phyloP scores from a whole-genome alignment of 2,888 invertebrate genomes.

The Lasioglossum lativentre region DNA sequence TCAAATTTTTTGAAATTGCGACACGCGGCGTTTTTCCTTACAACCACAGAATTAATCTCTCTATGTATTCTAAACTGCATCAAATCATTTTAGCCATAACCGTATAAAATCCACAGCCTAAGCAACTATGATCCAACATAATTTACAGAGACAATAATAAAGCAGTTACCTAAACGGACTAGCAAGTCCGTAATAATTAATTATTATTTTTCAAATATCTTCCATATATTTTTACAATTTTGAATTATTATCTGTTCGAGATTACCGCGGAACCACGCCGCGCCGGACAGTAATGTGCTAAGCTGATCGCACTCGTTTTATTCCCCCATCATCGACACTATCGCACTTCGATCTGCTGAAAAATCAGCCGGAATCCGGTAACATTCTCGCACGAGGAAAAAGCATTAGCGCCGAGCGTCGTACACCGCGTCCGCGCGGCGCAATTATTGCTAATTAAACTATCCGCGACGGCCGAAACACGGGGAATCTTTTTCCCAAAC shows the following conservation, averaged over 20 bases:
- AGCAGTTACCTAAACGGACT: background rate
- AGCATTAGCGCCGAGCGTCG: slow-evolving; percentile 59
- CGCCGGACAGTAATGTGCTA: background rate
- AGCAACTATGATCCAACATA: background rate
- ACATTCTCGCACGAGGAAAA: slow-evolving; percentile 61
- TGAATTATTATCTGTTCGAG: background rate
- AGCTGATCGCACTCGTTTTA: slow-evolving; percentile 30
- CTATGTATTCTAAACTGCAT: too few relatives aligned
- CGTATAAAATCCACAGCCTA: background rate
- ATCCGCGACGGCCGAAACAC: slow-evolving; percentile 27
- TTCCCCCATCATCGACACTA: slow-evolving; percentile 35
- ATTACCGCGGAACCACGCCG: background rate
- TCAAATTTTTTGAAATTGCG: too few relatives aligned
- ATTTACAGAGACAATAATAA: background rate
- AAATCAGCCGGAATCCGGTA: slow-evolving; percentile 64
- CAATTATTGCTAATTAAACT: slow-evolving; percentile 63
- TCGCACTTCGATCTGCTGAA: slow-evolving; percentile 42
- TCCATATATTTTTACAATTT: background rate
- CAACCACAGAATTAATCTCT: too few relatives aligned
- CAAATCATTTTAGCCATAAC: too few relatives aligned
- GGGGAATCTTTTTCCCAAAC: background rate
- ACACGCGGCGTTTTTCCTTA: too few relatives aligned
- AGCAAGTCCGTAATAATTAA: background rate
- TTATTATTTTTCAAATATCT: background rate
- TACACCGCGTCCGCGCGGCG: slow-evolving; percentile 22